Evolutionary conservation across 2,113 vertebrate species (phyloP), one percentile per base, ranked within the genome.

Genomic region (Ibidorhyncha struthersii): DNA sequence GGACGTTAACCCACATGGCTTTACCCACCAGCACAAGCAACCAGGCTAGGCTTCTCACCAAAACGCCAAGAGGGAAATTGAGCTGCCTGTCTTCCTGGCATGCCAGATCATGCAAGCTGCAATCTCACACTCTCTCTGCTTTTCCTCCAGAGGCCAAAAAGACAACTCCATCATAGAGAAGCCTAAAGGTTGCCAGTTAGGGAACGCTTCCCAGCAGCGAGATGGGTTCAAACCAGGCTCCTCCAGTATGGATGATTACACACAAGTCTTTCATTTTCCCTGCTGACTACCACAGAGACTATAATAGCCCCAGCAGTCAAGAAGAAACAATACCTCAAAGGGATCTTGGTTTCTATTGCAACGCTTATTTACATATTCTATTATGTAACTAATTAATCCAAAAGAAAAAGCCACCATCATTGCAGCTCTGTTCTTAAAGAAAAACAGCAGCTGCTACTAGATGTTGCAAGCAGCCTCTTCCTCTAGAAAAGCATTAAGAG

Each of bases 321-420:
- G 74, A 91, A 81, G 72, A 89, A 97, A 94, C 40, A 92, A 82
- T 91, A 93, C 65, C 93, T 97, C 81, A 76, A 80, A 96, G 84
- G 91, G 78, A 93, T 87, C 58, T 74, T 76, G 30, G 73, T 96
- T 94, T 89, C 86, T 87, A 84, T 12, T 94, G 61, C 38, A 73
- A 93, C 0, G 4, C 87, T 94, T 95, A 96, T 91, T 96, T 93
- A 91, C 3, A 2, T 79, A 41, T 82, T 93, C 49, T 82, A 55
- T 79, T 94, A 83, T 82, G n/a, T 53, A 94, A 84, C 69, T 85
- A 84, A 93, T 78, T 92, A 80, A 86, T 65, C n/a, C 8, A 62
- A 50, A 79, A 58, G 55, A 89, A 87, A 73, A 62, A 90, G 12
- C n/a, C 49, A 66, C 72, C 43, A 49, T 76, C 5, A 10, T 6